These are phyloP conservation scores for Pteronotus mesoamericanus DNA, from an alignment of 2,797 vertebrate species.

Conservation along the genomic window DNA sequence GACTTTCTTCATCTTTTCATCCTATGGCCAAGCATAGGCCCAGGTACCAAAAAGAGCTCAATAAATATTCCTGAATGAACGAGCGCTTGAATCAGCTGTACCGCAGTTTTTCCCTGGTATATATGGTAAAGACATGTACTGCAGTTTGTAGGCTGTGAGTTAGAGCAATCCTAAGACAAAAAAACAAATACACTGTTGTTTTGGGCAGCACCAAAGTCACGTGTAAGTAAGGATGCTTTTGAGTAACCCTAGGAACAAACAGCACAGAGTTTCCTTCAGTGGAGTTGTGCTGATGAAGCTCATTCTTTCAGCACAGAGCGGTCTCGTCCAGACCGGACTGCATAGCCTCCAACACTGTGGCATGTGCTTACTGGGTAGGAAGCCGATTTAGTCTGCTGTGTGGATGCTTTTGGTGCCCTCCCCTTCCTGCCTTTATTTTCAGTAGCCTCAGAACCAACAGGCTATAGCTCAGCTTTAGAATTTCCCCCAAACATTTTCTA, in stretches of 20 bases:
- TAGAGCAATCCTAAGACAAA: not conserved
- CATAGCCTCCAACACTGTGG: not conserved
- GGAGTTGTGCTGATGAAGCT: not conserved
- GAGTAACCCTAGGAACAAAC: not conserved
- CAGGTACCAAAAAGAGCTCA: not conserved
- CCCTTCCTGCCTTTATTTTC: constrained; percentile 3
- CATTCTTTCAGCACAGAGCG: not conserved
- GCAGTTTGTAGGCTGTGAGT: not conserved
- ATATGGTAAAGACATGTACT: not conserved
- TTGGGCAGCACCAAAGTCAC: not conserved
- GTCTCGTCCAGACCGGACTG: not conserved
- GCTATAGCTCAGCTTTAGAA: not conserved
- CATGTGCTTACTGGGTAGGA: not conserved
- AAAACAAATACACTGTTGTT: not conserved
- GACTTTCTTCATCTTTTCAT: not conserved
- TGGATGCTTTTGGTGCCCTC: not conserved
- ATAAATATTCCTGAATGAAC: not conserved
- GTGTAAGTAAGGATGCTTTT: not conserved
- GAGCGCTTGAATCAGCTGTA: not conserved
- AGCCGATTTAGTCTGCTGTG: not conserved
- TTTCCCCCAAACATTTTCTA: constrained; percentile 38
- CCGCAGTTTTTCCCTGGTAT: not conserved
- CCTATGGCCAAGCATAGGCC: not conserved
- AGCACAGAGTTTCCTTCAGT: not conserved
- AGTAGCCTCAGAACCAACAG: not conserved